phyloP scores from a whole-genome alignment of 2,888 invertebrate species.

The Ellobium chinense region DNA sequence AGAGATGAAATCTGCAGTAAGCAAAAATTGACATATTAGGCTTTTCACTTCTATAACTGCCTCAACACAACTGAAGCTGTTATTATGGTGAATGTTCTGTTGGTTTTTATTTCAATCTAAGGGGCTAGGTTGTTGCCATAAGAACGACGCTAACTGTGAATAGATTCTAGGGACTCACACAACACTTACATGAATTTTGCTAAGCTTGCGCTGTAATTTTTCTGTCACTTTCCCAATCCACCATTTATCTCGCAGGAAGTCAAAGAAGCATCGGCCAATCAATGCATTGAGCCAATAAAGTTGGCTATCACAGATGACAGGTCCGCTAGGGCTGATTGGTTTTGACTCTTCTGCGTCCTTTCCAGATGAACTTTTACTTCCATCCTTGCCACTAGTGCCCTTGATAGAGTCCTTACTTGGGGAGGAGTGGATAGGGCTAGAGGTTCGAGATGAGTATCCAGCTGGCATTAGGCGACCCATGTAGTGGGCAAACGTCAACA shows the following conservation, averaged over 20 bases:
- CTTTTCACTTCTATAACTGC: too few species aligned
- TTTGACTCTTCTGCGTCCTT: constrained; percentile 47
- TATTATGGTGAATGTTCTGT: too few species aligned
- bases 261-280: constrained; percentile 88
- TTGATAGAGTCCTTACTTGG: constrained; percentile 34
- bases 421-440: constrained; percentile 53
- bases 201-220: constrained; percentile 91
- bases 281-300: constrained; percentile 85
- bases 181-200: constrained; percentile 88
- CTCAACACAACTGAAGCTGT: too few species aligned
- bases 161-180: too few species aligned
- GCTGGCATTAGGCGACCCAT: constrained; percentile 75
- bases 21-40: too few species aligned
- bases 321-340: constrained; percentile 38
- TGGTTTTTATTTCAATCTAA: too few species aligned
- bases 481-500: constrained; percentile 67
- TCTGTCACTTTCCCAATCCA: constrained; percentile 87
- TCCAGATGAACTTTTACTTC: constrained; percentile 10
- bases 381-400: constrained; percentile 35
- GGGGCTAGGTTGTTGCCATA: too few species aligned
- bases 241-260: constrained; percentile 87
- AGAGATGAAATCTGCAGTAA: too few species aligned
- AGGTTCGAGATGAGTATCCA: constrained; percentile 44
- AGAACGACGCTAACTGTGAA: too few species aligned
- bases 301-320: constrained; percentile 71